Base-by-base conservation (phyloP, 2,113 vertebrate genomes). In the Periophthalmodon schlosseri region DNA sequence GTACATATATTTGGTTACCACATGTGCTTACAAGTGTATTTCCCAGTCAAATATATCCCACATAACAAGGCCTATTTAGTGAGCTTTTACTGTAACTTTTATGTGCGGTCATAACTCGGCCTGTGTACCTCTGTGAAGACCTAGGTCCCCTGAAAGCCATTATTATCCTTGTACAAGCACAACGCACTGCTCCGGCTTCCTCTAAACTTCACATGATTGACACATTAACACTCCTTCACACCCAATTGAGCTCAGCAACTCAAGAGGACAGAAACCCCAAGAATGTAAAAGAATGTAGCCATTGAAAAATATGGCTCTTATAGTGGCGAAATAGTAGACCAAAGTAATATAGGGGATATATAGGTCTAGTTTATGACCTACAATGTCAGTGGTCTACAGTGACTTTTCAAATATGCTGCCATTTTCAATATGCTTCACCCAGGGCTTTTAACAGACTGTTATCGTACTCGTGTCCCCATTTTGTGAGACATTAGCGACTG, bases 191-290 rank as follows among this genome's bases (percentile, higher is more conserved):
- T 67, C 83, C 83, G 58, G 61, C 79, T 77, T 82, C 71, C 81
- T 72, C 76, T 73, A 76, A 89, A 86, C 77, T 82, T 20, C 46
- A 86, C 80, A 82, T 79, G 77, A 87, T 76, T 72, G 84, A 88
- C 84, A 84, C 87, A 91, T 92, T 88, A 89, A 89, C 83, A 80
- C 85, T 75, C 84, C 85, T 88, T 92, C 80, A 89, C 81, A 90
- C 84, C 84, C 82, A 88, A 92, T 87, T 90, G 84, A 89, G 80
- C 74, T 20, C 60, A 68, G 68, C 64, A 39, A 76, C 81, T 82
- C 78, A 79, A 75, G 44, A 66, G 81, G 76, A 80, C 81, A 73
- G 81, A 84, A 86, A 78, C 73, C 10, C 34, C 16, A 1, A 13
- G 39, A 73, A 60, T 74, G 79, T 74, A 10, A 64, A 87, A 78